A percentile compares a stretch with the other conserved stretches of the same genome.
Conservation (phyloP, 1,140 invertebrate species). For the Nylanderia fulva region DNA sequence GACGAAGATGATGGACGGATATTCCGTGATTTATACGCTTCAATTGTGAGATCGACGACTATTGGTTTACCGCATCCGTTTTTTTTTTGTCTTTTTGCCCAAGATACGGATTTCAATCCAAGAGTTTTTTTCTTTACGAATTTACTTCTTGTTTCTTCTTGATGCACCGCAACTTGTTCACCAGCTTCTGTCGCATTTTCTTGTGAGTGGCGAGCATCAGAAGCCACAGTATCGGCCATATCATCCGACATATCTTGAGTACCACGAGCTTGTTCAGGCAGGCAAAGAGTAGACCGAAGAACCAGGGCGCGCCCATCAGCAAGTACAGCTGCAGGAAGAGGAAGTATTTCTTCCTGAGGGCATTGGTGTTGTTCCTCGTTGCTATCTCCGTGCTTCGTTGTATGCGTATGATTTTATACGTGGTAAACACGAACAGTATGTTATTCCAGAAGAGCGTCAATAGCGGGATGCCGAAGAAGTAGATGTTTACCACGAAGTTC, state of each 20-base stretch:
- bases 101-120: neutral
- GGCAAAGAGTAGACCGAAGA: slow-evolving; percentile 77
- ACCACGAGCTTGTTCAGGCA: slow-evolving; percentile 76
- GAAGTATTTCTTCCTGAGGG: slow-evolving; percentile 75
- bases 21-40: neutral
- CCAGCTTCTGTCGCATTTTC: slow-evolving; percentile 24
- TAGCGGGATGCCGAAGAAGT: slow-evolving; percentile 77
- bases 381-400: slow-evolving; percentile 75
- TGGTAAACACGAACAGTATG: slow-evolving; percentile 76
- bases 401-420: slow-evolving; percentile 76
- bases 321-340: slow-evolving; percentile 78
- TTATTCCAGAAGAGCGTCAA: slow-evolving; percentile 77
- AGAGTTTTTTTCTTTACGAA: neutral
- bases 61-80: neutral
- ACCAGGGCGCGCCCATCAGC: slow-evolving; percentile 81
- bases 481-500: slow-evolving; percentile 74
- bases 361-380: slow-evolving; percentile 68
- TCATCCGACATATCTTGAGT: slow-evolving; percentile 76
- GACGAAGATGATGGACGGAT: neutral
- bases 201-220: slow-evolving; percentile 68
- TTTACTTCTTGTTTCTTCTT: neutral
- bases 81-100: neutral
- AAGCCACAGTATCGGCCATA: slow-evolving; percentile 78
- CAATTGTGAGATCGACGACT: neutral
- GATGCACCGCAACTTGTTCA: neutral